A percentile compares a stretch with the other conserved stretches of the same genome.
These are phyloP conservation scores for Drosophila prolongata DNA, from an alignment of 2,888 invertebrate species.

Conservation along the genomic window DNA sequence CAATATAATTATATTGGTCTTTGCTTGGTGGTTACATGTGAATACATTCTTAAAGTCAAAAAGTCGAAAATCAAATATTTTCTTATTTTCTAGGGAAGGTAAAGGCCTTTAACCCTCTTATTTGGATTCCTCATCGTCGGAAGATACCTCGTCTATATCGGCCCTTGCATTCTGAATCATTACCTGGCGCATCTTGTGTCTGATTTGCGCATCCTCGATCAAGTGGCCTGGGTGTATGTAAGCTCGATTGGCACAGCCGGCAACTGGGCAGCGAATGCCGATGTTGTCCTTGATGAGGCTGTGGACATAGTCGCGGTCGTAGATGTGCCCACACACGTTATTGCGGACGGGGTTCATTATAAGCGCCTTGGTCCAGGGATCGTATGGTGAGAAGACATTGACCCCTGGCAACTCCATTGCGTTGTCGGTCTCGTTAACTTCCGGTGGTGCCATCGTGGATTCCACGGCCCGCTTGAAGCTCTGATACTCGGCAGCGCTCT, in stretches of 20 bases:
- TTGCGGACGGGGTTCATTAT: constrained; percentile 56
- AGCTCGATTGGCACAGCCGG: background rate
- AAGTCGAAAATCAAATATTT: no score
- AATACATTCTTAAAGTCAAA: no score
- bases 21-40: no score
- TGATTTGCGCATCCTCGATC: background rate
- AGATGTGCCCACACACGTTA: constrained; percentile 52
- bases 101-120: no score
- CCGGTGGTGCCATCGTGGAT: no score
- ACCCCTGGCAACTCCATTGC: constrained; percentile 1
- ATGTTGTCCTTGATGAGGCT: constrained; percentile 25
- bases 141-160: background rate
- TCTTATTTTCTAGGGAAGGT: no score
- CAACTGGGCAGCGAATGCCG: background rate
- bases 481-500: constrained; percentile 38
- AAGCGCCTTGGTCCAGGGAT: constrained; percentile 55
- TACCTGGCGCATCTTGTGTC: background rate
- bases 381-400: constrained; percentile 38
- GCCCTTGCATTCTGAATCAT: background rate
- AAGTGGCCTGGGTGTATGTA: background rate
- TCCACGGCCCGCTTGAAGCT: constrained; percentile 1
- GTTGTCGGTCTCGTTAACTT: background rate
- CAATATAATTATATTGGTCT: no score
- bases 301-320: constrained; percentile 49
- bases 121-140: background rate